Evolutionary conservation across 2,888 invertebrate genomes (phyloP), one percentile per base, ranked within the genome.

Genomic region (Chamaedrilus cognettii): DNA sequence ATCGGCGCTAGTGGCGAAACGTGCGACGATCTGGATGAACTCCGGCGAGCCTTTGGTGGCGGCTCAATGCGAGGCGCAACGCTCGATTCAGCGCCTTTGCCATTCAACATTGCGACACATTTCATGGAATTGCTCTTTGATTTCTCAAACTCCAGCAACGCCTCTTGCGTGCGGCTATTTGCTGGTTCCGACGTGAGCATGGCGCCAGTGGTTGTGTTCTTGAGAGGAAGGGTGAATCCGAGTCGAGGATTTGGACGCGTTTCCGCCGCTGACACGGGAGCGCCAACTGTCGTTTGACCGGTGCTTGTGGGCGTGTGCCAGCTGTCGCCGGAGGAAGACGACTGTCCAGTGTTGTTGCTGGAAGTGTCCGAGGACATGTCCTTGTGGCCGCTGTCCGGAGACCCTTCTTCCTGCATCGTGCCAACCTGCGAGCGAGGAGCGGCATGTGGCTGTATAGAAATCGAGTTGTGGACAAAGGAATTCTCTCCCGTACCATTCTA

Each of bases 311-410:
- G 55, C 55, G 55, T 52, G 15, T 42, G 42, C 42, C 42, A 42
- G 42, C 42, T 42, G 42, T 42, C 19, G 42, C 42, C 19, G 42
- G 42, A 42, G 42, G 11, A 11, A 15, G 11, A 11, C 19, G 42
- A 42, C 19, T 42, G 28, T 5, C 28, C 60, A 19, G 15, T 52
- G 28, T n/a, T 31, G 31, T 34, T 28, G 42, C 50, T 62, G 32
- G 70, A 64, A 33, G 66, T 70, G 60, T 72, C 71, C 32, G 79
- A 78, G 15, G 81, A 81, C 82, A 82, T 82, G 72, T 82, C 82
- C 42, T 76, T 76, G 71, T 82, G 82, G 19, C 82, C 82, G 64
- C 81, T 81, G 73, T 82, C 82, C 1, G 82, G 82, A 11, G 82
- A 82, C 58, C 80, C 82, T n/a, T 59, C n/a, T n/a, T n/a, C n/a